Evolutionary conservation across 2,797 vertebrate species (phyloP).

Genomic region (Jordanella pulchra): DNA sequence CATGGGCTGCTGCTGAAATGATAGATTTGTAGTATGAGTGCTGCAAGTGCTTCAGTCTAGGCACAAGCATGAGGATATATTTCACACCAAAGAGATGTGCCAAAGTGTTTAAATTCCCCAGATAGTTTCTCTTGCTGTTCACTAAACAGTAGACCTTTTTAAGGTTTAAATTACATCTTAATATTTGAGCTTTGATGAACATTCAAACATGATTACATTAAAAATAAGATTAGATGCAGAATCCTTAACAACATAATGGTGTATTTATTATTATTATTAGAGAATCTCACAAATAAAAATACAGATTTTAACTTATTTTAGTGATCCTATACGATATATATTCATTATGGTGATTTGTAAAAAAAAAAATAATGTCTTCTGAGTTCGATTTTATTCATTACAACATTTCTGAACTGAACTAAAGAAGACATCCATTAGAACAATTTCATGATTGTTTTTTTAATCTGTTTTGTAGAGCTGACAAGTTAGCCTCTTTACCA

Average conservation of each 20-base stretch:
- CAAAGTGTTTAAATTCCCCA: constrained; percentile 36
- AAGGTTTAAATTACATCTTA: constrained; percentile 13
- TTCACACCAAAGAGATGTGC: constrained; percentile 55
- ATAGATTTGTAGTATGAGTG: constrained; percentile 56
- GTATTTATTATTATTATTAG: not conserved
- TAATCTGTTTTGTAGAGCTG: too few species aligned
- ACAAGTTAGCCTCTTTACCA: too few species aligned
- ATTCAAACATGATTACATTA: constrained; percentile 37
- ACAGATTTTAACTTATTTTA: too few species aligned
- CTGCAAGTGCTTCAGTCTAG: constrained; percentile 39
- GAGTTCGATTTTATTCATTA: too few species aligned
- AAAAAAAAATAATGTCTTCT: too few species aligned
- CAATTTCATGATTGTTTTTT: too few species aligned
- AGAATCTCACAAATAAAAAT: not conserved
- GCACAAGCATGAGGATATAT: constrained; percentile 39
- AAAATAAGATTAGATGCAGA: not conserved
- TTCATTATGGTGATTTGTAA: not conserved
- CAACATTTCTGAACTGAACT: too few species aligned
- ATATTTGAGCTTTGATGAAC: constrained; percentile 25
- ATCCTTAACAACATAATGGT: not conserved
- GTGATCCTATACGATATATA: not conserved
- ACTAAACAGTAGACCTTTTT: constrained; percentile 35
- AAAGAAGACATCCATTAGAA: too few species aligned
- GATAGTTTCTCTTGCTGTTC: constrained; percentile 45
- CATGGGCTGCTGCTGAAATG: constrained; percentile 56